Evolutionary conservation across 1,140 invertebrate species (phyloP).

Genomic region (Cepaea nemoralis): DNA sequence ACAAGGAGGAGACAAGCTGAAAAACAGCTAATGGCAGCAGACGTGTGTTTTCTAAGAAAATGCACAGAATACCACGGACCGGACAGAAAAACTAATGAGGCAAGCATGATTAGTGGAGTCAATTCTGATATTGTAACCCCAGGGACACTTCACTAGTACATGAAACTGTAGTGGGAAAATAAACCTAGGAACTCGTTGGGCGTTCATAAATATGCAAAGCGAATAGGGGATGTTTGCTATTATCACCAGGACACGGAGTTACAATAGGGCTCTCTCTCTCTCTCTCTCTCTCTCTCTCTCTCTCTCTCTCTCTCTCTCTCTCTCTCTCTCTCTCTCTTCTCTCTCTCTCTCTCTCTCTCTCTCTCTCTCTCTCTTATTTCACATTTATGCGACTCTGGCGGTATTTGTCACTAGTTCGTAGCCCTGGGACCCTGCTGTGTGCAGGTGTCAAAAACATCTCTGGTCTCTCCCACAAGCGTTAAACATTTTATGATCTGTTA

Average conservation of each 20-base stretch:
- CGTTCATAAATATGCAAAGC: neutral
- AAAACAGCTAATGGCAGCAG: no score
- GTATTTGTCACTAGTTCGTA: neutral
- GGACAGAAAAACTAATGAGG: no score
- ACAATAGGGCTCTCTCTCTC: conserved; percentile 11
- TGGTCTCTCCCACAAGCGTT: neutral
- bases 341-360: no score
- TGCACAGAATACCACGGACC: no score
- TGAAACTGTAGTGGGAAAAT: neutral
- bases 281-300: no score
- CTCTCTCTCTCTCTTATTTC: conserved; percentile 13
- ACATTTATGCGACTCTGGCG: conserved; percentile 8
- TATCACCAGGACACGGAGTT: neutral
- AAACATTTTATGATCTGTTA: neutral
- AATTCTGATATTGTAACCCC: neutral
- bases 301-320: no score
- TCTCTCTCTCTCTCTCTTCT: no score
- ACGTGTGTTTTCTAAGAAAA: no score
- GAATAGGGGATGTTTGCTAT: neutral
- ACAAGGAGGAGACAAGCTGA: no score
- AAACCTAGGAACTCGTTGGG: neutral
- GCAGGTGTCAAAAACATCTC: neutral
- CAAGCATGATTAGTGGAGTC: conserved; percentile 9
- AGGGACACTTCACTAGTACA: neutral
- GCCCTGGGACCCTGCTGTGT: neutral